Base-by-base conservation (phyloP, 2,888 invertebrate genomes). In the Drosophila quinaria region DNA sequence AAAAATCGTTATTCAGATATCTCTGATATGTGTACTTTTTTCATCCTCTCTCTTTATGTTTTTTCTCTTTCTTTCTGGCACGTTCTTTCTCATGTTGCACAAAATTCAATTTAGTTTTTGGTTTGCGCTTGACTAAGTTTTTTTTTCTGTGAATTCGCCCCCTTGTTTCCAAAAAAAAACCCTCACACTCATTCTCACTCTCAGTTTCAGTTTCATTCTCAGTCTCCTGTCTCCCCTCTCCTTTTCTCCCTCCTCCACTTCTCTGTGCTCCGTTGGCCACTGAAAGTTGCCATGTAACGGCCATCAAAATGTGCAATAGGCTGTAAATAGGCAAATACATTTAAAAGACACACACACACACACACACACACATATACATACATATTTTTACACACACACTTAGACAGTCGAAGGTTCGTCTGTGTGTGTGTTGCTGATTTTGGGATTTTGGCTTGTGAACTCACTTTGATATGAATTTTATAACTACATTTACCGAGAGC, bases 311-410 rank as follows among this genome's bases (percentile, higher is more conserved):
- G 84, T 88, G 87, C 84, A 88, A 86, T 85, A 89, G 87, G 81
- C 87, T 88, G 84, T 88, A 87, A 86, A 87, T 88, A 88, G 89
- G 87, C 84, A 86, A 85, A 85, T 86, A 83, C 76, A 76, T 87
- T 85, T 81, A 25, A 62, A 58, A 70, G 22, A 73, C 70, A 61
- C 62, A 62, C 49, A 60, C 9, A 49, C 54, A 58, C 35, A 59
- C 13, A 56, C 19, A 63, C 35, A 46, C 5, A 47, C 33, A 55
- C 11, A 37, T 5, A 56, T 51, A 46, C 19, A 52, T 11, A 44
- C n/a, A 55, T 31, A 49, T 15, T 46, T 17, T 4, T 11, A 15
- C 37, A 37, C 25, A 35, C 15, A 44, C n/a, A 41, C 3, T 11
- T 25, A 17, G 15, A 56, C 15, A 33, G 11, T 35, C 22, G n/a